These are phyloP conservation scores for Nephrotoma guestfalica DNA, from an alignment of 2,888 invertebrate species.

Conservation along the genomic window DNA sequence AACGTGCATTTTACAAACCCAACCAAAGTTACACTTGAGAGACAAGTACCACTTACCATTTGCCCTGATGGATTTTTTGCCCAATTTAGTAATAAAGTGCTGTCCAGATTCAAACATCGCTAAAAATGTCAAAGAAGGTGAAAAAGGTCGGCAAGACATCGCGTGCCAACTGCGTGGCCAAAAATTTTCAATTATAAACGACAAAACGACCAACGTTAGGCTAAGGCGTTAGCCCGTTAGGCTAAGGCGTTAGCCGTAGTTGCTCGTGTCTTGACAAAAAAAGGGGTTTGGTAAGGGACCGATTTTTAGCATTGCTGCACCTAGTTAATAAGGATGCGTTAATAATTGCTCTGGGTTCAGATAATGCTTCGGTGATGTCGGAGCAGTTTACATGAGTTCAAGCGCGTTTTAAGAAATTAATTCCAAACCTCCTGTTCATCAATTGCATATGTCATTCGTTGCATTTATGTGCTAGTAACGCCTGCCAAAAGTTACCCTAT, in stretches of 20 bases:
- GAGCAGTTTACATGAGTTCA: background rate
- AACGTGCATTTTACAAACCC: background rate
- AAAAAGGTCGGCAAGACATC: background rate
- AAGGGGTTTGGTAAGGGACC: too few relatives aligned
- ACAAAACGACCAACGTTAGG: too few relatives aligned
- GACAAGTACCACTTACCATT: too few relatives aligned
- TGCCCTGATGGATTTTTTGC: background rate
- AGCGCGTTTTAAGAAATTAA: background rate
- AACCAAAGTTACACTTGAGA: background rate
- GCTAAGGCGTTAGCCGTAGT: too few relatives aligned
- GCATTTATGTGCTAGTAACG: too few relatives aligned
- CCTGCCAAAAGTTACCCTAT: too few relatives aligned
- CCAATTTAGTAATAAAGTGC: background rate
- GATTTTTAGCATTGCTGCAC: too few relatives aligned
- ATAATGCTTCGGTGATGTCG: background rate
- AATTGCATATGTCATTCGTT: background rate
- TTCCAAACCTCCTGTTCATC: background rate
- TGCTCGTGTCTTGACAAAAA: too few relatives aligned
- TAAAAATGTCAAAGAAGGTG: background rate
- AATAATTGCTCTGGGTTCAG: background rate
- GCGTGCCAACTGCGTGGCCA: too few relatives aligned
- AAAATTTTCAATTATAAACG: too few relatives aligned
- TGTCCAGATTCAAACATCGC: background rate
- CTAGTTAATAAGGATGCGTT: too few relatives aligned
- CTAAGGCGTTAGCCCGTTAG: too few relatives aligned